phyloP scores from a whole-genome alignment of 2,888 invertebrate genomes.

The Eupithecia exiguata region DNA sequence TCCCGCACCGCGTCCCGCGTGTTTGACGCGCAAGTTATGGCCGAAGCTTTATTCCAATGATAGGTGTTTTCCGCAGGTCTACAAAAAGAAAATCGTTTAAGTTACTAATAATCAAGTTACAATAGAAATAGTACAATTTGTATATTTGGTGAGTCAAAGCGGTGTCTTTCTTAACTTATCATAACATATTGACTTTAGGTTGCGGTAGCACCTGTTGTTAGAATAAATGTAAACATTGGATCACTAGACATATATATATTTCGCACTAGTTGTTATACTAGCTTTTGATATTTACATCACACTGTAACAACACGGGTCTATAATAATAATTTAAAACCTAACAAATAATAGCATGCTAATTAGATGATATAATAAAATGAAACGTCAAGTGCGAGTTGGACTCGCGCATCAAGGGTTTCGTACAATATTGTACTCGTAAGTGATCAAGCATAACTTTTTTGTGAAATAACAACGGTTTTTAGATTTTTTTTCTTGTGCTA shows the following conservation, averaged over 20 bases:
- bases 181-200: conserved; percentile 7
- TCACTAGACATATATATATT: neutral
- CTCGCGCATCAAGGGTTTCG: no score
- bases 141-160: conserved; percentile 67
- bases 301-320: neutral
- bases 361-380: neutral
- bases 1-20: no score
- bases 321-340: neutral
- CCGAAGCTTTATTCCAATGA: neutral
- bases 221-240: conserved; percentile 5
- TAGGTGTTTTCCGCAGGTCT: conserved; percentile 72
- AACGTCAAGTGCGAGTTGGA: no score
- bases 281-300: neutral
- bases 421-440: no score
- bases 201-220: conserved; percentile 36
- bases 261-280: neutral
- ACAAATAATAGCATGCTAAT: conserved; percentile 2
- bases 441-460: no score
- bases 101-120: conserved; percentile 62
- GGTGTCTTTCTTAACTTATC: conserved; percentile 21
- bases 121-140: conserved; percentile 62
- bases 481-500: no score
- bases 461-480: no score
- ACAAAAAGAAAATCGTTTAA: conserved; percentile 72
- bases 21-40: no score